A percentile compares a stretch with the other conserved stretches of the same genome.
Evolutionary conservation across 2,113 vertebrate genomes (phyloP).

Genomic region (Manacus vitellinus): DNA sequence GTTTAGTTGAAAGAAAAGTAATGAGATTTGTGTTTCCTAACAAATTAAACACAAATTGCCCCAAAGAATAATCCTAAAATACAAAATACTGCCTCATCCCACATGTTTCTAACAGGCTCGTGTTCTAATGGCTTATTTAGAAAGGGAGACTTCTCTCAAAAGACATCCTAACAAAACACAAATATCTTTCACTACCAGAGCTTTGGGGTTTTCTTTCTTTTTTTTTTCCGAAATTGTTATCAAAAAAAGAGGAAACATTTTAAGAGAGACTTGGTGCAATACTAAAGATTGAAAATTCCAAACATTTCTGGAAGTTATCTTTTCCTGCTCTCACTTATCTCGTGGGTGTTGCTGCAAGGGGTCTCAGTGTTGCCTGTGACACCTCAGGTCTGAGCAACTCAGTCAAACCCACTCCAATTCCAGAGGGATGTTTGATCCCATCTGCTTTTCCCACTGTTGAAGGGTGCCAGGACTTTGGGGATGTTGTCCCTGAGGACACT

Average conservation of each 20-base stretch:
- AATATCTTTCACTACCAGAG: background rate
- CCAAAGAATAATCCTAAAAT: constrained; percentile 8
- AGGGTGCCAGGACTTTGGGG: background rate
- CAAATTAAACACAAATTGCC: constrained; percentile 30
- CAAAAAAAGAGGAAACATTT: background rate
- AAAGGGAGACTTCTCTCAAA: background rate
- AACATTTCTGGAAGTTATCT: fast-evolving
- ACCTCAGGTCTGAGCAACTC: background rate
- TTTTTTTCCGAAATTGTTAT: background rate
- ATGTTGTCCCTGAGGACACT: fast-evolving
- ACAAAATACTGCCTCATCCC: background rate
- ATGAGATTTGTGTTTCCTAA: constrained; percentile 11
- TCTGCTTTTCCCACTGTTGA: background rate
- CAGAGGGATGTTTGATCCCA: background rate
- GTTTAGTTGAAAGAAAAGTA: background rate
- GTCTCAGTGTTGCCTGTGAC: background rate
- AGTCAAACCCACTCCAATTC: background rate
- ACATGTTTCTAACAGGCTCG: background rate
- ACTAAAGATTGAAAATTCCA: background rate
- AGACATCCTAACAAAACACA: background rate
- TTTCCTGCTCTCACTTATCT: background rate
- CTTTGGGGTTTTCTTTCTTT: background rate
- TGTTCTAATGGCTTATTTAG: constrained; percentile 4
- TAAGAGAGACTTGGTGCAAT: background rate
- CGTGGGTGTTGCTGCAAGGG: background rate